Base-by-base conservation (phyloP, 2,888 invertebrate genomes). In the Gymnoscelis rufifasciata region DNA sequence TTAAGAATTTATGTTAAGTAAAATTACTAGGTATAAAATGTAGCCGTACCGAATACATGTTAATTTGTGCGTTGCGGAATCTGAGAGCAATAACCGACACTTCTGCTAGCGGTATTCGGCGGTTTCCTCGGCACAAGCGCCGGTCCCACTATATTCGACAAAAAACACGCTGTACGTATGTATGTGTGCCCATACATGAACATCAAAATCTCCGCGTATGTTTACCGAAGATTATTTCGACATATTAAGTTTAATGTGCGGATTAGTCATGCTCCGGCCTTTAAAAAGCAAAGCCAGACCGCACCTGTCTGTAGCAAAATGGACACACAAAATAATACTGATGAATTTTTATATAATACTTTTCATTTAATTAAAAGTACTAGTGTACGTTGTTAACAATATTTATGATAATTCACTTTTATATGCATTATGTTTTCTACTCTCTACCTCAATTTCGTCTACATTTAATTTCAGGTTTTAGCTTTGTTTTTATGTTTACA, bases 61-160 rank as follows among this genome's bases (percentile, higher is more conserved):
- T 88, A 88, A 88, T 88, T 87, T 86, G 83, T 87, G 86, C 83
- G 83, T 88, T 88, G 84, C 87, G 86, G 87, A 86, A 87, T 83
- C 83, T 58, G 86, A 86, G 87, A 86, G 87, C 87, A 87, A 86
- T 86, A 88, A 86, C 87, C 86, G 86, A 70, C 74, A 68, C 71
- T 72, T 64, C 60, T 71, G 77, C 75, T 87, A 87, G 87, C 87
- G 87, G 87, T 87, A 87, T 83, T 82, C 68, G 78, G 83, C 69
- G 84, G 84, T 84, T 83, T 83, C 82, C 76, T 81, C 71, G 74
- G 56, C 75, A 78, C 71, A 75, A 56, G 35, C 74, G 79, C 71
- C 75, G 56, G 35, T 73, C 78, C 78, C 7, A 35, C 28, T 83
- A 77, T 76, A 83, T 83, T 83, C 78, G 68, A 79, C 80, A 83